A percentile compares a stretch with the other conserved stretches of the same genome.
Conservation (phyloP, 2,797 vertebrate species). For the Sparus aurata region DNA sequence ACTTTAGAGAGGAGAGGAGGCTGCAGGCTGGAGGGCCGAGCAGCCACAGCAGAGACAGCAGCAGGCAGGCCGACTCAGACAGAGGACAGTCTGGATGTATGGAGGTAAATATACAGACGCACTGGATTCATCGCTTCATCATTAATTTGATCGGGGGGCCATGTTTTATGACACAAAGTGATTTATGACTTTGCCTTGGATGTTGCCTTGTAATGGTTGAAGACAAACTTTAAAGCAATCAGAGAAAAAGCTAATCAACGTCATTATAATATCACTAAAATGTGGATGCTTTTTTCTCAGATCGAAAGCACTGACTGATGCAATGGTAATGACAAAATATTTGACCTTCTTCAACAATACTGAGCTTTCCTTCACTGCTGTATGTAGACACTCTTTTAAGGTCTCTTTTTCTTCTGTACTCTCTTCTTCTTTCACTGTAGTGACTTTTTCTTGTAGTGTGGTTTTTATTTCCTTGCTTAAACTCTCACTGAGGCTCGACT, state of each 20-base stretch:
- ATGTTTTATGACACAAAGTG: slow-evolving; percentile 68
- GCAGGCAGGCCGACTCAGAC: slow-evolving; percentile 81
- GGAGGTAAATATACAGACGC: slow-evolving; percentile 90
- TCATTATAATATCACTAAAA: slow-evolving; percentile 56
- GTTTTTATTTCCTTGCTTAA: slow-evolving; percentile 56
- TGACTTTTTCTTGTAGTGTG: slow-evolving; percentile 37
- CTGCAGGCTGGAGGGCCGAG: slow-evolving; percentile 79
- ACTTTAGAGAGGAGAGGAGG: slow-evolving; percentile 91
- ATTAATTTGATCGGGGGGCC: slow-evolving; percentile 67
- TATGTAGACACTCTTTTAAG: slow-evolving; percentile 45
- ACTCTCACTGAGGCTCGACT: slow-evolving; percentile 30
- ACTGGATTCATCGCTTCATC: slow-evolving; percentile 67
- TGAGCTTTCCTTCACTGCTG: slow-evolving; percentile 53
- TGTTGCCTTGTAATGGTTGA: slow-evolving; percentile 46
- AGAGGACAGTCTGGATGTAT: slow-evolving; percentile 90
- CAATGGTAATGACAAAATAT: slow-evolving; percentile 78
- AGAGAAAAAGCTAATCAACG: slow-evolving; percentile 25
- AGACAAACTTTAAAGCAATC: slow-evolving; percentile 43
- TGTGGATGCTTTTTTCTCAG: slow-evolving; percentile 77
- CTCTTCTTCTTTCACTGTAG: slow-evolving; percentile 36
- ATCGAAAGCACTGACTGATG: slow-evolving; percentile 80
- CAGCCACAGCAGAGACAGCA: slow-evolving; percentile 82
- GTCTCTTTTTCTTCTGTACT: slow-evolving; percentile 38
- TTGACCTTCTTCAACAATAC: slow-evolving; percentile 56
- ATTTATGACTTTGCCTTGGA: slow-evolving; percentile 51